Percentiles rank a stretch among this genome's conserved stretches.
Evolutionary conservation across 2,888 invertebrate species (phyloP).

Genomic region (Agrotis puta): DNA sequence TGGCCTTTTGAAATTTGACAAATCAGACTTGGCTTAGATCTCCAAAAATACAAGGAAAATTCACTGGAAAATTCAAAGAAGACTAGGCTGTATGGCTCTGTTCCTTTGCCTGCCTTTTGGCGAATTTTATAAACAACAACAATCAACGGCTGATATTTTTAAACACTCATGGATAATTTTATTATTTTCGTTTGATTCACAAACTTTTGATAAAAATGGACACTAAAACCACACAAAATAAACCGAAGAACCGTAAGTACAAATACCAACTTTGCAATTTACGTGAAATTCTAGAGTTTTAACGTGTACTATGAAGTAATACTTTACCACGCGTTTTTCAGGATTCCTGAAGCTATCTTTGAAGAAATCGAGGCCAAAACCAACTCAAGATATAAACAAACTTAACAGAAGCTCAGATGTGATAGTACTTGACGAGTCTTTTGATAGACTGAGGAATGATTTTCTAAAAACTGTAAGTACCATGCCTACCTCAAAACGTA

Average conservation of each 20-base stretch:
- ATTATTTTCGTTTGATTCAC: constrained; percentile 7
- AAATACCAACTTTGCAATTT: background rate
- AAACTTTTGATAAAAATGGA: constrained; percentile 70
- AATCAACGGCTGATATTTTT: constrained; percentile 55
- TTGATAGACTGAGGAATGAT: constrained; percentile 78
- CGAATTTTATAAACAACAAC: no score
- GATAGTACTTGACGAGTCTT: constrained; percentile 84
- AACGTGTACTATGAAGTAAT: background rate
- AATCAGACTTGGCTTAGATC: no score
- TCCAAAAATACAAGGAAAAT: no score
- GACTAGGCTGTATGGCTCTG: no score
- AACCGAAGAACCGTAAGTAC: constrained; percentile 78
- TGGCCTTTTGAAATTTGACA: no score
- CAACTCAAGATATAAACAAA: constrained; percentile 70
- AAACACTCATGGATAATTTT: constrained; percentile 43
- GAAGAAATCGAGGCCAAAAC: constrained; percentile 81
- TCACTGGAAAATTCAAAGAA: no score
- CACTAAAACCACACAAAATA: constrained; percentile 68
- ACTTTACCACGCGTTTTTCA: constrained; percentile 63
- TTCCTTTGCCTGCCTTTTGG: no score
- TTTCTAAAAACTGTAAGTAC: constrained; percentile 78
- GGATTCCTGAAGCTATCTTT: constrained; percentile 82
- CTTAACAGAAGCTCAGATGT: constrained; percentile 78
- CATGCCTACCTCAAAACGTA: background rate
- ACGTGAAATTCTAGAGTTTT: background rate